Percentiles rank a stretch among this genome's conserved stretches.
phyloP scores from a whole-genome alignment of 2,113 vertebrate genomes.

The Microcebus ravelobensis region DNA sequence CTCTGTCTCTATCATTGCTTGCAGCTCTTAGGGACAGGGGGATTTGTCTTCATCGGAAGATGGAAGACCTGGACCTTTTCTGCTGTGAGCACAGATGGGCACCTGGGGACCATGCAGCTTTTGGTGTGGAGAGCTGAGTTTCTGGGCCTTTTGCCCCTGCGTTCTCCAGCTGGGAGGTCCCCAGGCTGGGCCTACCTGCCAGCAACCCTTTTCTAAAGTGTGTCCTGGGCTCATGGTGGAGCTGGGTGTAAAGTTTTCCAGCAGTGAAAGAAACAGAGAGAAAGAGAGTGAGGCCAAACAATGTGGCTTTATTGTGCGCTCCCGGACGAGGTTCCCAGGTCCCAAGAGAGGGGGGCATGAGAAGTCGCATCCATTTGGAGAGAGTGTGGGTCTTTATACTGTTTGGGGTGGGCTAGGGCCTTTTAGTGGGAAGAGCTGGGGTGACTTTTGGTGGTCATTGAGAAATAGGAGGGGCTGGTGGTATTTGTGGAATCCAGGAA shows the following conservation, averaged over 20 bases:
- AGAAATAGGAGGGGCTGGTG: too few species aligned
- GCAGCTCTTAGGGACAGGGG: not conserved
- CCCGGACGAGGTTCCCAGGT: too few species aligned
- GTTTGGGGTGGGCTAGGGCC: too few species aligned
- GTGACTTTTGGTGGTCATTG: too few species aligned
- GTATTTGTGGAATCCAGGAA: too few species aligned
- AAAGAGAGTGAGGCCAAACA: too few species aligned
- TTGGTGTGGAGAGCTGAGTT: not conserved
- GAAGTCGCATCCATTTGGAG: too few species aligned
- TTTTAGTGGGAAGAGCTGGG: too few species aligned
- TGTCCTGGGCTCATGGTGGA: not conserved
- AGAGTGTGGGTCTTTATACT: too few species aligned
- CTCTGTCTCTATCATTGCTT: not conserved
- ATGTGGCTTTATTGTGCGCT: too few species aligned
- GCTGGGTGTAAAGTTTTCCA: not conserved
- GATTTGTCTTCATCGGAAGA: not conserved
- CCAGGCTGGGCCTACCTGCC: not conserved
- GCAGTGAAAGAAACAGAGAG: too few species aligned
- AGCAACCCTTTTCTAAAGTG: not conserved
- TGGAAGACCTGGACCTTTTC: not conserved
- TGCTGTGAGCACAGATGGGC: not conserved
- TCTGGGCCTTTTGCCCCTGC: not conserved
- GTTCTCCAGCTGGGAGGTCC: not conserved
- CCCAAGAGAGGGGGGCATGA: too few species aligned
- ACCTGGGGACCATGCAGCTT: accelerated